Evolutionary conservation across 2,888 invertebrate genomes (phyloP).

Genomic region (Hecatera dysodea): DNA sequence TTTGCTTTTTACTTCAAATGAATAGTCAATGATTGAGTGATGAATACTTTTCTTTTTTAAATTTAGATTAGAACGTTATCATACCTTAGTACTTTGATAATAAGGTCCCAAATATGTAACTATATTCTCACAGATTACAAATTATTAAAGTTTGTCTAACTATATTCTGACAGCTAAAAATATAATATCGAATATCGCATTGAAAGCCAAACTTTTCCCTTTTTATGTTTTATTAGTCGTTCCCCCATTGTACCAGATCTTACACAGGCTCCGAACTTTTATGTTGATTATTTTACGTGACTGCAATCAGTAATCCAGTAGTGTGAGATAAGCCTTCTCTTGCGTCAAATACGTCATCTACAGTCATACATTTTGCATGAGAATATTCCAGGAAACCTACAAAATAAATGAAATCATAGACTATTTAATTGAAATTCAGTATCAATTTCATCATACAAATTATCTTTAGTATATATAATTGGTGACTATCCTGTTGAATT

Average conservation of each 20-base stretch:
- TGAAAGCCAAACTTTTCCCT: not conserved
- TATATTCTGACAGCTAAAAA: no score
- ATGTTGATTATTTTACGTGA: not conserved
- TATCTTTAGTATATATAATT: slow-evolving; percentile 58
- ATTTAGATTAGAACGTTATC: no score
- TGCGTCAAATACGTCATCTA: slow-evolving; percentile 1
- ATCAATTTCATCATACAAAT: slow-evolving; percentile 46
- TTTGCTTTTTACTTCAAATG: no score
- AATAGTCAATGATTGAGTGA: no score
- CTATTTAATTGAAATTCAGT: slow-evolving; percentile 27
- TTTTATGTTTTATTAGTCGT: not conserved
- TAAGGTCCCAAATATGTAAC: not conserved
- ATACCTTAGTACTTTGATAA: not conserved
- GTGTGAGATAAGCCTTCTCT: not conserved
- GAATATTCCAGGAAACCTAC: slow-evolving; percentile 23
- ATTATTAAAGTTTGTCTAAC: no score
- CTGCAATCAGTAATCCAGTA: slow-evolving; percentile 13
- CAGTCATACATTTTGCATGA: slow-evolving; percentile 40
- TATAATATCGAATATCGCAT: no score
- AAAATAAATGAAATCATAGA: slow-evolving; percentile 25
- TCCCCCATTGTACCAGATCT: not conserved
- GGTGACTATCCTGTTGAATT: not conserved
- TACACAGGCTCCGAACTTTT: not conserved
- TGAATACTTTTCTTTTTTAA: no score
- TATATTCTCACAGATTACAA: no score